Evolutionary conservation across 1,140 invertebrate species (phyloP).

Genomic region (Sitophilus oryzae): DNA sequence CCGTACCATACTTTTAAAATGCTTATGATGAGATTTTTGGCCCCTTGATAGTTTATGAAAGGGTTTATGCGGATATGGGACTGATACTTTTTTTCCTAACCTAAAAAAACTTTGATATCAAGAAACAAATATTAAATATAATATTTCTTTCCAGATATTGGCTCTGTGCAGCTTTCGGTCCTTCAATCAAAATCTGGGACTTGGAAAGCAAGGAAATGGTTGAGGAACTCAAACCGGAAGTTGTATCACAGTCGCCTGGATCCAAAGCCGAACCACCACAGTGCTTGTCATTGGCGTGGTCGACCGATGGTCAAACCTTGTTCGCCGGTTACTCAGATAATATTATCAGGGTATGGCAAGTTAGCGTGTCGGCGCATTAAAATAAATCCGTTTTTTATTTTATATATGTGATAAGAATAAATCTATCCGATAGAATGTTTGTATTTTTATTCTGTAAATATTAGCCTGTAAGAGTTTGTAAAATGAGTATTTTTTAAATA

Average conservation of each 20-base stretch:
- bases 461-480: neutral
- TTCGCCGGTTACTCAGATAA: slow-evolving; percentile 99
- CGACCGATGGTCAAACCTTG: slow-evolving; percentile 96
- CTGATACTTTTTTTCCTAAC: slow-evolving; percentile 32
- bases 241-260: slow-evolving; percentile 59
- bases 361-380: slow-evolving; percentile 65
- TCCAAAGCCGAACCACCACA: slow-evolving; percentile 86
- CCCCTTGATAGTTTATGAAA: slow-evolving; percentile 43
- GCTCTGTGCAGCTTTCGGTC: slow-evolving; percentile 99
- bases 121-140: neutral
- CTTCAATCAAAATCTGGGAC: slow-evolving; percentile 99
- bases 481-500: neutral
- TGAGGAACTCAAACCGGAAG: slow-evolving; percentile 94
- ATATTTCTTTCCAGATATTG: slow-evolving; percentile 69
- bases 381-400: neutral
- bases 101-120: neutral
- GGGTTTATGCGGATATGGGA: slow-evolving; percentile 46
- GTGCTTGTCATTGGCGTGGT: slow-evolving; percentile 98
- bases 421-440: slow-evolving; percentile 15
- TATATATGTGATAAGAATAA: slow-evolving; percentile 20
- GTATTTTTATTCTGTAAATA: slow-evolving; percentile 8
- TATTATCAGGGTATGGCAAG: slow-evolving; percentile 97
- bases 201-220: slow-evolving; percentile 99
- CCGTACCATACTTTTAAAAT: too few species aligned
- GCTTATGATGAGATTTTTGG: slow-evolving; percentile 31